These are phyloP conservation scores for Tragelaphus imberbis DNA, from an alignment of 2,113 vertebrate genomes.

Conservation along the genomic window DNA sequence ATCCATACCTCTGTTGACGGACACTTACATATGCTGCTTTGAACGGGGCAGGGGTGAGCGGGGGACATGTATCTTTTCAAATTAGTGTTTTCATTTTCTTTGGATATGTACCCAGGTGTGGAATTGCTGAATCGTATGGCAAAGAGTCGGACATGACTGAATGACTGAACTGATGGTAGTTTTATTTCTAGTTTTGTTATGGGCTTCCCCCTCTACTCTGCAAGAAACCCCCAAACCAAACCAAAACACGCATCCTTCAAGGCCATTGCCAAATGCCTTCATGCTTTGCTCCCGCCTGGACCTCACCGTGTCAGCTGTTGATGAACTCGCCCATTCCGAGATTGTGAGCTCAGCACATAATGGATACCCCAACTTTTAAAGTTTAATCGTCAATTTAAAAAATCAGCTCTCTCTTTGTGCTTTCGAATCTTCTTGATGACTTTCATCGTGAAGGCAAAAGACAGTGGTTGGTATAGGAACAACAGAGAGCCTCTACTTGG, in stretches of 20 bases:
- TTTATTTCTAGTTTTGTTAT: not conserved
- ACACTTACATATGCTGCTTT: not conserved
- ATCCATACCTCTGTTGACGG: not conserved
- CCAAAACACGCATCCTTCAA: not conserved
- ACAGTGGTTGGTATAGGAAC: not conserved
- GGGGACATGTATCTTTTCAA: not conserved
- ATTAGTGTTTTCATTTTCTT: not conserved
- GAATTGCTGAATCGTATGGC: not conserved
- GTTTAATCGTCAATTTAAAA: not conserved
- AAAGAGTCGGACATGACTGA: too few species aligned
- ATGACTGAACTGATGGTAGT: not conserved
- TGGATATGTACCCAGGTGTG: not conserved
- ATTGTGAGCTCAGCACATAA: not conserved
- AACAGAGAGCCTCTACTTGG: not conserved
- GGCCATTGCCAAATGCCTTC: not conserved
- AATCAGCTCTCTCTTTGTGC: not conserved
- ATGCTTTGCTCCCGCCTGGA: too few species aligned
- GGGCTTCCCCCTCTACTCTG: not conserved
- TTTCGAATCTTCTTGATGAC: not conserved
- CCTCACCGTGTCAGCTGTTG: not conserved
- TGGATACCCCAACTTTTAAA: not conserved
- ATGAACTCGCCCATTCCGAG: not conserved
- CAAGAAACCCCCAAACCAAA: not conserved
- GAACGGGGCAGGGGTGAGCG: accelerated
- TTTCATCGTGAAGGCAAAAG: not conserved